A percentile compares a stretch with the other conserved stretches of the same genome.
Evolutionary conservation across 2,888 invertebrate species (phyloP).

Genomic region (Nesidiocoris tenuis): DNA sequence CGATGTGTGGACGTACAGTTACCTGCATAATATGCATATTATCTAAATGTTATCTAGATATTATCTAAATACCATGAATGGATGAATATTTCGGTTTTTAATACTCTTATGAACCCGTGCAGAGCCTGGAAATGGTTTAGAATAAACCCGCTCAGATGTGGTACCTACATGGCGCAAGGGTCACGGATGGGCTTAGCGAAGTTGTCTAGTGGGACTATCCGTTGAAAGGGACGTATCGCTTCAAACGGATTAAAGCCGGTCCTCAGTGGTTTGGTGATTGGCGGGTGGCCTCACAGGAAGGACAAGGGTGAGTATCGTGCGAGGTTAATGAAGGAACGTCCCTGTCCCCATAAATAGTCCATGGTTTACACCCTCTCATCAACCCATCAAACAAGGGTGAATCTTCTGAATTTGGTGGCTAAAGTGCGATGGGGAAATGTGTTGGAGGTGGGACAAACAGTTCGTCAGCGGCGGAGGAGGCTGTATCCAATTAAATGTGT

Average conservation of each 20-base stretch:
- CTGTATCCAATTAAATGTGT: background rate
- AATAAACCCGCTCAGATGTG: slow-evolving; percentile 38
- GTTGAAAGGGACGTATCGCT: slow-evolving; percentile 4
- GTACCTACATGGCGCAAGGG: background rate
- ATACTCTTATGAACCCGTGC: too few relatives aligned
- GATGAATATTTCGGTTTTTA: too few relatives aligned
- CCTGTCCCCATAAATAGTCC: background rate
- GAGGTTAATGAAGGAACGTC: background rate
- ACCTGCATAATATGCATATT: too few relatives aligned
- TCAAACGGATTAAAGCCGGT: background rate
- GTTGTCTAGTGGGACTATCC: background rate
- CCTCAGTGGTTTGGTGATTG: background rate
- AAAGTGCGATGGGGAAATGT: background rate
- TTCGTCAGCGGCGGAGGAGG: background rate
- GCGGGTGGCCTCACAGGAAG: background rate
- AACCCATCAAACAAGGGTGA: background rate
- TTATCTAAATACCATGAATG: too few relatives aligned
- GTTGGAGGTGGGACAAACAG: background rate
- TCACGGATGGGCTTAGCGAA: background rate
- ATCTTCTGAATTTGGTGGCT: background rate
- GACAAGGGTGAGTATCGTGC: background rate
- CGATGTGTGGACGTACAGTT: too few relatives aligned
- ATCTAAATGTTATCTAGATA: too few relatives aligned
- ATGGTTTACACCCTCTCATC: background rate
- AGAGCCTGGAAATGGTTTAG: slow-evolving; percentile 50